A percentile compares a stretch with the other conserved stretches of the same genome.
Evolutionary conservation across 2,888 invertebrate genomes (phyloP).

Genomic region (Limnephilus lunatus): DNA sequence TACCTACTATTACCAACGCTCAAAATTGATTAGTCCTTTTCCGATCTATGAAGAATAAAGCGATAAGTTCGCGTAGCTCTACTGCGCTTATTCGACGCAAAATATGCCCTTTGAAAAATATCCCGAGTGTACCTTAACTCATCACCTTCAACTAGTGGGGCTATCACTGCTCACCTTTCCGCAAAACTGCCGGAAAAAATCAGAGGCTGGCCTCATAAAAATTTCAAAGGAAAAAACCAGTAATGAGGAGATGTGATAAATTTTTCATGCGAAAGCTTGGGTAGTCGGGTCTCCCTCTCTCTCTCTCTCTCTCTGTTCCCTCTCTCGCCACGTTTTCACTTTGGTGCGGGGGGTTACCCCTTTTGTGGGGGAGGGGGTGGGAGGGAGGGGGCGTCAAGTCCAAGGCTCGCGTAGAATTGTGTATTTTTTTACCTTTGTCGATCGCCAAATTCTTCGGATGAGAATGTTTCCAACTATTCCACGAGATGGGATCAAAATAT

Average conservation of each 20-base stretch:
- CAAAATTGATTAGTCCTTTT: neutral
- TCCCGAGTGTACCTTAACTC: slow-evolving; percentile 44
- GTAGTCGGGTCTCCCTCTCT: slow-evolving; percentile 29
- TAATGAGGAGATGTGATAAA: slow-evolving; percentile 72
- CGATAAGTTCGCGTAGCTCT: neutral
- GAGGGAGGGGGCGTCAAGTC: neutral
- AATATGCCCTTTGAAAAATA: slow-evolving; percentile 40
- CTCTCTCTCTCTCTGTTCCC: slow-evolving; percentile 18
- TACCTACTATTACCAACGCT: neutral
- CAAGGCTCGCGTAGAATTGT: slow-evolving; percentile 15
- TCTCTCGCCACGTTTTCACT: slow-evolving; percentile 35
- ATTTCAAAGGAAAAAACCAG: slow-evolving; percentile 70
- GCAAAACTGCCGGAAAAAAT: slow-evolving; percentile 66
- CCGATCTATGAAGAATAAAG: neutral
- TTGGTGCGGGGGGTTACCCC: neutral
- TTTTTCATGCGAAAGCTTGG: slow-evolving; percentile 68
- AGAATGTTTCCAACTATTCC: neutral
- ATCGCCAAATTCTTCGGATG: slow-evolving; percentile 5
- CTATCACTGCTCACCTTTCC: slow-evolving; percentile 64
- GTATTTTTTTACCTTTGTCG: slow-evolving; percentile 29
- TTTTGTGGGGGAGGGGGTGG: neutral
- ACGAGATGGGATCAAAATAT: neutral
- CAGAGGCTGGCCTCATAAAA: slow-evolving; percentile 68
- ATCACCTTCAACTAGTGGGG: slow-evolving; percentile 42
- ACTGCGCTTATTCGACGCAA: neutral